Conservation (phyloP, 1,140 invertebrate genomes). For the Hylaeus volcanicus region DNA sequence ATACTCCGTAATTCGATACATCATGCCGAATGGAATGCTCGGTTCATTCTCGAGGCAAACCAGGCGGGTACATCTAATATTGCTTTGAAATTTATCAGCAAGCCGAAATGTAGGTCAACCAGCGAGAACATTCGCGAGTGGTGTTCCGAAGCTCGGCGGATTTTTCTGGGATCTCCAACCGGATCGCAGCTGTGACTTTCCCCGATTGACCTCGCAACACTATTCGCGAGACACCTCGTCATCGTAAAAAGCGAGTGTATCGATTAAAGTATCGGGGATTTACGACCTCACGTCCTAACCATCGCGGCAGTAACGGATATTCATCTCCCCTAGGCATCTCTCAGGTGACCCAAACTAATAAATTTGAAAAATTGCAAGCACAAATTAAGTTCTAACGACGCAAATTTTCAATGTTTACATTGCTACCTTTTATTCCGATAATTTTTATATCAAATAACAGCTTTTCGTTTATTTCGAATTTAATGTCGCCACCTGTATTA, state of each 20-base stretch:
- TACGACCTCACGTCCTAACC: background rate
- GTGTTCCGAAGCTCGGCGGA: slow-evolving; percentile 15
- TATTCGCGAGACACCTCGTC: slow-evolving; percentile 13
- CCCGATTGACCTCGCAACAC: slow-evolving; percentile 38
- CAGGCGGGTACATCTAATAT: slow-evolving; percentile 10
- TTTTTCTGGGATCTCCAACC: slow-evolving; percentile 28
- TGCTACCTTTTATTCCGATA: too few relatives aligned
- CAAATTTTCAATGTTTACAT: too few relatives aligned
- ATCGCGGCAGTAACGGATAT: too few relatives aligned
- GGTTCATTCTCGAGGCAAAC: slow-evolving; percentile 13
- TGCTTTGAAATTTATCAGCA: slow-evolving; percentile 31
- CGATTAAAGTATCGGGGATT: slow-evolving; percentile 14
- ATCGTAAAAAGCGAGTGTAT: background rate
- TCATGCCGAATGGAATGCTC: background rate
- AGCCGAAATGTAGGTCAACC: slow-evolving; percentile 29
- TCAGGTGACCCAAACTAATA: too few relatives aligned
- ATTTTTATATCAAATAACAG: too few relatives aligned
- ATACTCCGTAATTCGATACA: background rate
- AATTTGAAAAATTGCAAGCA: too few relatives aligned
- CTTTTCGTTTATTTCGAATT: too few relatives aligned
- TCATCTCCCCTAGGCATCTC: too few relatives aligned
- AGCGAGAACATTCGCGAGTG: slow-evolving; percentile 20
- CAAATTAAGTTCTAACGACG: too few relatives aligned
- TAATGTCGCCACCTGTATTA: too few relatives aligned
- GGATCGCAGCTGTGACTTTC: slow-evolving; percentile 41